Percentiles rank a stretch among this genome's conserved stretches.
These are phyloP conservation scores for Spea hammondii DNA, from an alignment of 2,797 vertebrate genomes.

Conservation along the genomic window DNA sequence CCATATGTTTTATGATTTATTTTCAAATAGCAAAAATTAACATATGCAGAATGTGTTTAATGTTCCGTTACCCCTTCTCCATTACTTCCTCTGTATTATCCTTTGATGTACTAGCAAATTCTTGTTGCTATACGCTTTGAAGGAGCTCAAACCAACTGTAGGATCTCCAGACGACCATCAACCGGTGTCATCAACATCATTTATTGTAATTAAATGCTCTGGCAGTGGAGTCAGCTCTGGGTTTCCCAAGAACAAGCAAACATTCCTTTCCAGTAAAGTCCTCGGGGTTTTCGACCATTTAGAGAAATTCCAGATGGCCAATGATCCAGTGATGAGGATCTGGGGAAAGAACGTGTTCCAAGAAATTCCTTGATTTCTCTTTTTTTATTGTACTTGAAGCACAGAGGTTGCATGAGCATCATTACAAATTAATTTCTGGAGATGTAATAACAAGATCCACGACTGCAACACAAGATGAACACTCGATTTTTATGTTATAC, in stretches of 20 bases:
- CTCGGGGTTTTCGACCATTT: slow-evolving; percentile 35
- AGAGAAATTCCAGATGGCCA: slow-evolving; percentile 19
- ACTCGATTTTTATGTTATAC: not conserved
- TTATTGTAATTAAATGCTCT: slow-evolving; percentile 48
- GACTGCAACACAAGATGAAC: not conserved
- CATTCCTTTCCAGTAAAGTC: slow-evolving; percentile 18
- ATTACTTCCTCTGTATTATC: not conserved
- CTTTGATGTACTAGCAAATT: not conserved
- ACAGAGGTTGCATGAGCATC: slow-evolving; percentile 8
- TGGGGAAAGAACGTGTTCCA: slow-evolving; percentile 7
- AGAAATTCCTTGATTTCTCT: slow-evolving; percentile 25
- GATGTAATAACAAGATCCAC: not conserved
- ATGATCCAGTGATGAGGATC: slow-evolving; percentile 31
- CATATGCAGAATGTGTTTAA: not conserved
- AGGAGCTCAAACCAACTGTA: slow-evolving; percentile 13
- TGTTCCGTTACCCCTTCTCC: not conserved
- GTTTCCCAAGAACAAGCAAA: slow-evolving; percentile 15
- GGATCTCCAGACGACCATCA: slow-evolving; percentile 32
- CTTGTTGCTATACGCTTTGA: slow-evolving; percentile 4
- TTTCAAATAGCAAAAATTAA: too few species aligned
- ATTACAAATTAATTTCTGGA: slow-evolving; percentile 1
- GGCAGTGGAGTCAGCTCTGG: slow-evolving; percentile 14
- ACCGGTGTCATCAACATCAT: slow-evolving; percentile 30
- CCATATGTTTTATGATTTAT: too few species aligned
- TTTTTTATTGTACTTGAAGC: slow-evolving; percentile 8